Conservation (phyloP, 1,140 invertebrate species). For the Mya arenaria region DNA sequence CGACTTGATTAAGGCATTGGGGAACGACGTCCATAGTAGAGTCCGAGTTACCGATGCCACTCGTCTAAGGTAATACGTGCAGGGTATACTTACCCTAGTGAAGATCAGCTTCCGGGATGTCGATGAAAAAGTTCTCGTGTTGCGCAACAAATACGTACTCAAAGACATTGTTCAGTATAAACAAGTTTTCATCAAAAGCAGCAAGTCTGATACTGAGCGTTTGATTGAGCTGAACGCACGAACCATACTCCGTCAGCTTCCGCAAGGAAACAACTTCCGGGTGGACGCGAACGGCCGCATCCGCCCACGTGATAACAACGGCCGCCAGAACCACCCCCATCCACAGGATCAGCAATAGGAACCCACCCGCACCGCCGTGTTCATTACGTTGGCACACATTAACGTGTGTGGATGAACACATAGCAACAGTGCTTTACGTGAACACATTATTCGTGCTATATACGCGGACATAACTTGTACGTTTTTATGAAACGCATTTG, state of each 20-base stretch:
- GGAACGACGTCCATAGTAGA: neutral
- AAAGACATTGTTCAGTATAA: neutral
- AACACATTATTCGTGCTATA: neutral
- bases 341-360: slow-evolving; percentile 17
- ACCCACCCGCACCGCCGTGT: slow-evolving; percentile 1
- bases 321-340: neutral
- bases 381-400: slow-evolving; percentile 28
- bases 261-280: slow-evolving; percentile 35
- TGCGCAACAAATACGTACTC: slow-evolving; percentile 12
- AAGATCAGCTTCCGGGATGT: slow-evolving; percentile 14
- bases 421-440: slow-evolving; percentile 17
- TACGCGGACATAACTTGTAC: neutral
- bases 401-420: slow-evolving; percentile 33
- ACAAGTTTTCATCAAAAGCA: slow-evolving; percentile 19
- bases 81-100: neutral
- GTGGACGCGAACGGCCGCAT: slow-evolving; percentile 21
- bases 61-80: neutral
- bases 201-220: slow-evolving; percentile 21
- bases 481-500: slow-evolving; percentile 5
- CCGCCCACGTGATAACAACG: neutral
- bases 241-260: slow-evolving; percentile 26
- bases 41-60: neutral
- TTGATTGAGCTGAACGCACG: slow-evolving; percentile 31
- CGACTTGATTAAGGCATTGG: slow-evolving; percentile 6
- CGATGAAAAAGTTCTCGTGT: slow-evolving; percentile 12